Base-by-base conservation (phyloP, 2,888 invertebrate species). In the Catonia carolina region DNA sequence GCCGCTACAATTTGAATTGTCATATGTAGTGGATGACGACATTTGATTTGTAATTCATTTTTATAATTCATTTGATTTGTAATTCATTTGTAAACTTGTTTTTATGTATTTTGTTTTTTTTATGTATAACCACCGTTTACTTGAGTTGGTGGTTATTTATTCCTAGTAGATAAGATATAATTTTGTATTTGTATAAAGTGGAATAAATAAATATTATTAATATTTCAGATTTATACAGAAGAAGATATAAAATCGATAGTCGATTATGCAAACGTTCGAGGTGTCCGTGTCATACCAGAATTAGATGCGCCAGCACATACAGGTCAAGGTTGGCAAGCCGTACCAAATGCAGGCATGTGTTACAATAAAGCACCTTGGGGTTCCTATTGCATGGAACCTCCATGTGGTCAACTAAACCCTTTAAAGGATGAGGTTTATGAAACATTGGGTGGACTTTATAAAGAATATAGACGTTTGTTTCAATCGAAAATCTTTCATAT, bases 221-320 rank as follows among this genome's bases (percentile, higher is more conserved):
- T 45, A 23, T 60, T 39, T 2, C 56, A 72, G 64, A 72, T 84
- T 58, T 78, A 78, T 64, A 73, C 75, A 1, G 63, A 69, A 20
- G 61, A 69, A 2, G 75, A 75, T 47, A 68, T 76, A 59, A 62
- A 64, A 18, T 76, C 78, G 10, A 67, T 80, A 12, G 74, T 79
- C 5, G 59, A 73, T 72, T 93, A 88, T 70, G 94, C 89, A 0
- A 79, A 82, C 60, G 70, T 82, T 1, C 77, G 92, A 27, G 96
- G 95, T 1, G 82, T 96, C 7, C 78, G 92, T 35, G 81, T 95
- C 0, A 77, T 96, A 23, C 82, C 94, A 2, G 96, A 96, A 76
- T 82, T 94, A 36, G 94, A 94, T 71, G 84, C 89, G 4, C 95
- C 95, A 0, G 85, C 90, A 5, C 90, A 92, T 70, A 84, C 87